Evolutionary conservation across 2,888 invertebrate genomes (phyloP), one percentile per base, ranked within the genome.

Genomic region (Caenorhabditis sp.): DNA sequence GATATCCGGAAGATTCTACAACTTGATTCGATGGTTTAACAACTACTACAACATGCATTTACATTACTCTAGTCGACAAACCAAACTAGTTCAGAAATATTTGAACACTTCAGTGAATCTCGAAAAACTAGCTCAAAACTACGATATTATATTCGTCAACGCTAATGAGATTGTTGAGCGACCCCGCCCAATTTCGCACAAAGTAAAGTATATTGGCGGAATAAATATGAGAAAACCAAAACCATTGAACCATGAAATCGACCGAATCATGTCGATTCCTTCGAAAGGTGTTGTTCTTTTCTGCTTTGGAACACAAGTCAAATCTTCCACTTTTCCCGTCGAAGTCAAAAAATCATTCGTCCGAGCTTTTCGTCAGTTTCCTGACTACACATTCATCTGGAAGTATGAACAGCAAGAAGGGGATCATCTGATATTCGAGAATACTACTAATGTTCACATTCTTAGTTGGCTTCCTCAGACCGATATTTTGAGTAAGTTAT

Each of bases 191-290:
- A 62, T 72, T 10, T 60, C 63, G 1, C 62, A 70, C 26, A 84
- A 84, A 61, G 67, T 84, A 21, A 78, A 81, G 62, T 77, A 69
- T 55, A 84, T 83, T 31, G 83, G 83, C 5, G 81, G 80, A 1
- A 78, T 82, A 21, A 77, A 76, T 58, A 37, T 70, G 61, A 64
- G 59, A 21, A 43, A 66, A 23, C 59, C 72, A 21, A 69, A 63
- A 17, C 27, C 23, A 14, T 36, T 67, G 61, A 57, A 57, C 17
- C 62, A 21, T 58, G 70, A 75, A 1, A 58, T 67, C 24, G 69
- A 76, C 12, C 36, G 51, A 1, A 60, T 76, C 21, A 37, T 78
- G 55, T 49, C 58, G 17, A 50, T 36, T 2, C 21, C 67, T 3
- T 24, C 36, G 24, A 58, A 55, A 12, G 83, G 81, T 26, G 68